Percentiles rank a stretch among this genome's conserved stretches.
Conservation (phyloP, 2,113 vertebrate genomes). For the Upupa epops region DNA sequence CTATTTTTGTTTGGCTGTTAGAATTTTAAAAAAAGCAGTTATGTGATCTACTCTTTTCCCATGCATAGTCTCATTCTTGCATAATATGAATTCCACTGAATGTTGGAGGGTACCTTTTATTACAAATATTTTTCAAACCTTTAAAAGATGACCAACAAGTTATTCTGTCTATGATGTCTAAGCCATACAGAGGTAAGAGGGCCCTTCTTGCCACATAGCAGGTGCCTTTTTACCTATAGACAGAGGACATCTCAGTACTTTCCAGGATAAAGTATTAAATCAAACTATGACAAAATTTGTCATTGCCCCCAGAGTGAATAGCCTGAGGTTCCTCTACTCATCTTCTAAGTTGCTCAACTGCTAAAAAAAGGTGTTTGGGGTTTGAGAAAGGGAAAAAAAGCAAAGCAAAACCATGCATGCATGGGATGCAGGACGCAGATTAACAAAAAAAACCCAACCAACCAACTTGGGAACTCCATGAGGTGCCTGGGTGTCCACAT, state of each 20-base stretch:
- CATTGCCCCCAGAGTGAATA: accelerated
- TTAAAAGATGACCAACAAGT: background rate
- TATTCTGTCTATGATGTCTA: background rate
- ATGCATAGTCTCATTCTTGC: background rate
- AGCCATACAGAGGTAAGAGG: background rate
- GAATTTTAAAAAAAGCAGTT: background rate
- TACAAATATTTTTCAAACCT: background rate
- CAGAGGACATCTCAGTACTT: background rate
- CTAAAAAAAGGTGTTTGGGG: background rate
- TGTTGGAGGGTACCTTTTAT: background rate
- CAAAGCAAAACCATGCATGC: background rate
- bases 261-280: background rate
- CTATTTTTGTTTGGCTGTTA: background rate
- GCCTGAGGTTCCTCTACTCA: background rate
- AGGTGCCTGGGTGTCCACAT: background rate
- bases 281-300: background rate
- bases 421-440: background rate
- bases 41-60: background rate
- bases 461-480: background rate
- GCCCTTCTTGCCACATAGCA: background rate
- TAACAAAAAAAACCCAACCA: too few relatives aligned
- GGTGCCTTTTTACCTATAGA: background rate
- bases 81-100: background rate
- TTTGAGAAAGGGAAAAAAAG: background rate
- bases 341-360: background rate